Evolutionary conservation across 2,797 vertebrate species (phyloP).

Genomic region (Pseudocheirus occidentalis): DNA sequence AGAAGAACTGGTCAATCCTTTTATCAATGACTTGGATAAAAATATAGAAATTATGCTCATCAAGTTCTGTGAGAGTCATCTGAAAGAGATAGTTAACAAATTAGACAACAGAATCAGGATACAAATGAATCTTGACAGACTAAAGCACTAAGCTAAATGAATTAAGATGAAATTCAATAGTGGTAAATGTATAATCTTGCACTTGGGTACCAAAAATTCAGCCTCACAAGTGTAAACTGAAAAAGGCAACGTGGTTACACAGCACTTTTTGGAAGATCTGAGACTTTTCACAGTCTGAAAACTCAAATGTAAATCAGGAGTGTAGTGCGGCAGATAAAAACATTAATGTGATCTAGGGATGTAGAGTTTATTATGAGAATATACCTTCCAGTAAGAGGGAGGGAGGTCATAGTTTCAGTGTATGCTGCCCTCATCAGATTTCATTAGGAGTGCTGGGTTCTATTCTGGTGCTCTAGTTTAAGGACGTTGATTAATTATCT

Average conservation of each 20-base stretch:
- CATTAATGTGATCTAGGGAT: background rate
- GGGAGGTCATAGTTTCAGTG: background rate
- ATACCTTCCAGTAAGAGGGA: background rate
- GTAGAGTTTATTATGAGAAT: background rate
- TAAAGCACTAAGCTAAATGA: background rate
- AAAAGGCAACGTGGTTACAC: background rate
- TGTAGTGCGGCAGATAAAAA: background rate
- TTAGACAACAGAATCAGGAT: background rate
- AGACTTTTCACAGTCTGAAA: background rate
- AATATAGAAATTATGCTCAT: background rate
- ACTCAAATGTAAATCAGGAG: background rate
- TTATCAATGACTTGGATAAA: background rate
- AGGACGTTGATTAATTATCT: background rate
- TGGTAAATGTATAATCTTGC: background rate
- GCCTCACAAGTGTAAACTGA: background rate
- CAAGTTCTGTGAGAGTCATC: background rate
- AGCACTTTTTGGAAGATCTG: background rate
- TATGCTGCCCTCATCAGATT: background rate
- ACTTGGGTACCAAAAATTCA: background rate
- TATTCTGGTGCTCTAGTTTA: background rate
- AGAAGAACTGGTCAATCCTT: background rate
- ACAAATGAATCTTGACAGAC: background rate
- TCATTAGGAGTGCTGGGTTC: background rate
- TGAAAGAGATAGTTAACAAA: background rate
- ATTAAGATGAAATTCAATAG: background rate